Base-by-base conservation (phyloP, 2,797 vertebrate genomes). In the Eurystomus glaucurus region DNA sequence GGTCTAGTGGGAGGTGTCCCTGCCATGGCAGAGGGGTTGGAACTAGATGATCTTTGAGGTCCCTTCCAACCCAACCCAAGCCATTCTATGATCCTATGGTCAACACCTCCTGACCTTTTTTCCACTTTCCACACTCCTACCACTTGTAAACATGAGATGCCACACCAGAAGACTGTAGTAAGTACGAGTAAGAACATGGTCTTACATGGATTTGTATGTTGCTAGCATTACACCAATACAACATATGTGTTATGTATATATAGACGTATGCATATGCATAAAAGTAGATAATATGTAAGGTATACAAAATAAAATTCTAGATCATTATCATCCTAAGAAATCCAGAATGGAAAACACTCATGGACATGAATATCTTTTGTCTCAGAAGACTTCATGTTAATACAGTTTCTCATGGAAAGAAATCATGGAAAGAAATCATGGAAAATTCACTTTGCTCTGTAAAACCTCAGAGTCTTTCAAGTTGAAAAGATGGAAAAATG, bases 371-470 rank as follows among this genome's bases (percentile, higher is more conserved):
- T 22, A 54, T 46, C 10, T 23, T 52, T 85, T 64, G 9, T 60
- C 13, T 55, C 10, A 46, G 23, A 64, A 46, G 26, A 41, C 13
- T 50, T 58, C 2, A 23, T 16, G 6, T 0, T 0, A 39, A 8
- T 31, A 54, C 22, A 19, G 15, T 48, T 62, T 70, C 15, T 78
- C 22, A 52, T 14, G 3, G n/a, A 29, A 43, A 75, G 31, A n/a
- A n/a, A 1, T 4, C 1, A 57, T 17, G 14, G 45, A 90, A 90
- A 84, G n/a, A 31, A n/a, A 1, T 4, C 1, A 57, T 17, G 14
- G 45, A 90, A 90, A 84, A 74, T 25, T 57, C 26, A 55, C 5
- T 69, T 76, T 66, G 6, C 5, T 62, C 10, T 18, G 6, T 11
- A 76, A 75, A 70, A 84, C 10, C 9, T 57, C 33, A 65, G 18